Base-by-base conservation (phyloP, 2,113 vertebrate species). In the Pteruthius melanotis region DNA sequence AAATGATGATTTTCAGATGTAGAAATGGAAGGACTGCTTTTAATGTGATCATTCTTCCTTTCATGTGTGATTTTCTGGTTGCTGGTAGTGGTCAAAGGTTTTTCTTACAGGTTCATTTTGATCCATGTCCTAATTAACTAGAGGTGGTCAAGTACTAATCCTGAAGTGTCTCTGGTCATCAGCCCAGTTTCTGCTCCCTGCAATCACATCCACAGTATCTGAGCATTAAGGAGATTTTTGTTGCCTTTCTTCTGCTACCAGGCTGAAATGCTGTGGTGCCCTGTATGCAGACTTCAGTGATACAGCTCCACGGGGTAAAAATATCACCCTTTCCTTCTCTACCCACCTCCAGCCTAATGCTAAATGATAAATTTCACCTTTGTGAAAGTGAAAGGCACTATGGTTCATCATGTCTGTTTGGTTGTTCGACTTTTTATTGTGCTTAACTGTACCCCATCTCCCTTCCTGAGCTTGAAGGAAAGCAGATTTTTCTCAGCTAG, bases 361-460 rank as follows among this genome's bases (percentile, higher is more conserved):
- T 49, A 59, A 82, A 27, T 82, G 15, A 40, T 66, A 28, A 17
- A 79, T 60, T 72, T 47, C 10, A 16, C 22, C 83, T 61, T 10
- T 42, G 15, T 13, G 27, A 10, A 50, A 57, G n/a, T 47, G 9
- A 26, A 45, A 42, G 39, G 23, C 6, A 6, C 10, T 40, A 1
- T 57, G 12, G 31, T 70, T 37, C 3, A 7, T 60, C 7, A 21
- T 30, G 3, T 57, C 13, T 21, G 3, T 56, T 56, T 75, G 8
- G 7, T 63, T 63, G 9, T 60, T 71, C 39, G 33, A 15, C 10
- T 39, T 70, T 53, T 57, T 52, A 14, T 47, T 68, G 19, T 66
- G 6, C 1, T 64, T 65, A 30, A 56, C 30, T 44, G 1, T 39
- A 16, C 0, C 7, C 6, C 3, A 1, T 54, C 49, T 8, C 8